Conservation (phyloP, 2,113 vertebrate genomes). For the Nerophis ophidion region DNA sequence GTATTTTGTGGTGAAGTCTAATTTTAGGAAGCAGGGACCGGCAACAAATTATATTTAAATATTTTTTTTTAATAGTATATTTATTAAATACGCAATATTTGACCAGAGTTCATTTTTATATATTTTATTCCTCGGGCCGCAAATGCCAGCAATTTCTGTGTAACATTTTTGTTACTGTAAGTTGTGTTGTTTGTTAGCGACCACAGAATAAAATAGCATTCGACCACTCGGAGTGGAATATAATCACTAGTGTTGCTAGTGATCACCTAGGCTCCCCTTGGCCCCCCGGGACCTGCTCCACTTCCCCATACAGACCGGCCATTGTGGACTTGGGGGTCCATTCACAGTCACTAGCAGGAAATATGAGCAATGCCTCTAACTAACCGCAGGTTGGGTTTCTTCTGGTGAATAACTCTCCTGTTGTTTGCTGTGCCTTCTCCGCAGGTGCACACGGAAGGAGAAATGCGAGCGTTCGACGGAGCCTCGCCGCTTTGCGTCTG, state of each 20-base stretch:
- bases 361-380: conserved; percentile 55
- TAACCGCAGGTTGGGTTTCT: conserved; percentile 54
- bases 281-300: conserved; percentile 34
- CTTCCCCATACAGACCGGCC: conserved; percentile 63
- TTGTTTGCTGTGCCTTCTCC: background rate
- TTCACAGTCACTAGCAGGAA: conserved; percentile 45
- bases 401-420: conserved; percentile 28
- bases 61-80: no score
- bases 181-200: no score
- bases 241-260: conserved; percentile 27
- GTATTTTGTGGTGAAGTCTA: no score
- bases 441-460: conserved; percentile 93
- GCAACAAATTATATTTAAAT: no score
- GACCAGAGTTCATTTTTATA: no score
- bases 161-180: no score
- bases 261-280: conserved; percentile 51
- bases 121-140: no score
- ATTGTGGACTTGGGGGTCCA: conserved; percentile 54
- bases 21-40: no score
- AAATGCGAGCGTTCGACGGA: conserved; percentile 88
- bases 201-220: conserved; percentile 23
- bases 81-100: no score
- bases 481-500: conserved; percentile 87
- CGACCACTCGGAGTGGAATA: conserved; percentile 45
- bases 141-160: no score